phyloP scores from a whole-genome alignment of 2,797 vertebrate species.

The Allobates femoralis region DNA sequence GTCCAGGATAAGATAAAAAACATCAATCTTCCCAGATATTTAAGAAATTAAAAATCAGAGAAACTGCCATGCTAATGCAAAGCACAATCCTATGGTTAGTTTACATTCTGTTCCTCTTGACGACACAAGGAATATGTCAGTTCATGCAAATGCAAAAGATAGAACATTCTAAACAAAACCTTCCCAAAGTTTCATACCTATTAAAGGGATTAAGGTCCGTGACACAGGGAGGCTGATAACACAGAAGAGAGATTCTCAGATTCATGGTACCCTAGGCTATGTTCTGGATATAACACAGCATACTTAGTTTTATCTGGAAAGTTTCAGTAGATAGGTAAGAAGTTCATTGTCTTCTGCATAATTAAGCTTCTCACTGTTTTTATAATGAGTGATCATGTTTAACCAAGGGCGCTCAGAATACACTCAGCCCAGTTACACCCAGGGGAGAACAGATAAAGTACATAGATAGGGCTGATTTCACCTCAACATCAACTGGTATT shows the following conservation, averaged over 20 bases:
- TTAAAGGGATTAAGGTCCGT: background rate
- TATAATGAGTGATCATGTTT: background rate
- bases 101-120: background rate
- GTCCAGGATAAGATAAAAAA: background rate
- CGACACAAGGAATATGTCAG: background rate
- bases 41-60: background rate
- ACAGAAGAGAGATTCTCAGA: background rate
- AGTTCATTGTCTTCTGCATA: slow-evolving; percentile 36
- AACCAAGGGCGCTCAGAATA: background rate
- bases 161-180: background rate
- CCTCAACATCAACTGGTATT: background rate
- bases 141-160: background rate
- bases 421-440: background rate
- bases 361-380: slow-evolving; percentile 23
- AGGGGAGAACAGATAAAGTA: slow-evolving; percentile 7
- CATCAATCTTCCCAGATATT: background rate
- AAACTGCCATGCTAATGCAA: background rate
- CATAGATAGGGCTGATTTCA: slow-evolving; percentile 5
- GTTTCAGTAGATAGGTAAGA: background rate
- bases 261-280: background rate
- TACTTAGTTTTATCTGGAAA: background rate
- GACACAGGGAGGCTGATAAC: background rate
- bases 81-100: background rate
- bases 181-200: background rate
- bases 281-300: background rate